Evolutionary conservation across 2,888 invertebrate species (phyloP).

Genomic region (Furcula furcula): DNA sequence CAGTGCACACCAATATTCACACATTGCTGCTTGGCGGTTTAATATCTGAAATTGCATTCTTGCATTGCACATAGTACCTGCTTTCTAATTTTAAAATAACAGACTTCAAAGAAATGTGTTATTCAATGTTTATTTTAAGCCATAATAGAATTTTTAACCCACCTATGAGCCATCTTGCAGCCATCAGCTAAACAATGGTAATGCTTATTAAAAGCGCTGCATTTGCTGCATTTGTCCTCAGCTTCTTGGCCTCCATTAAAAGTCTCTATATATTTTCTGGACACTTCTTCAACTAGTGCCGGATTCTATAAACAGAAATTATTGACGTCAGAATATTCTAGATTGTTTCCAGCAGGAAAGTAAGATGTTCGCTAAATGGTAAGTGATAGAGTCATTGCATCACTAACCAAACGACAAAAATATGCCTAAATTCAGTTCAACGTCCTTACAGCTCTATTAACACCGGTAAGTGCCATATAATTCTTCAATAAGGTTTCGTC

Average conservation of each 20-base stretch:
- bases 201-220: slow-evolving; percentile 89
- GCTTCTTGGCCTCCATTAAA: slow-evolving; percentile 75
- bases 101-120: no score
- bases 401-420: background rate
- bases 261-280: slow-evolving; percentile 75
- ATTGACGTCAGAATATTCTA: background rate
- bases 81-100: no score
- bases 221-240: slow-evolving; percentile 77
- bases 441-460: slow-evolving; percentile 13
- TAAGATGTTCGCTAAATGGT: background rate
- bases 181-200: slow-evolving; percentile 92
- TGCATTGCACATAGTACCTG: no score
- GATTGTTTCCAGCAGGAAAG: background rate
- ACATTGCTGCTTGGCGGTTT: no score
- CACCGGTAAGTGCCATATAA: slow-evolving; percentile 28
- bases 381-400: background rate
- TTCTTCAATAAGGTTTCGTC: slow-evolving; percentile 24
- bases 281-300: slow-evolving; percentile 81
- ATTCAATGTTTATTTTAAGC: no score
- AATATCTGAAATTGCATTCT: no score
- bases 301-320: slow-evolving; percentile 55
- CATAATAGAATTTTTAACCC: slow-evolving; percentile 35
- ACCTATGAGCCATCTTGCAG: slow-evolving; percentile 88
- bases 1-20: no score
- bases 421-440: background rate